phyloP scores from a whole-genome alignment of 2,113 vertebrate species.

The Oryzias celebensis region DNA sequence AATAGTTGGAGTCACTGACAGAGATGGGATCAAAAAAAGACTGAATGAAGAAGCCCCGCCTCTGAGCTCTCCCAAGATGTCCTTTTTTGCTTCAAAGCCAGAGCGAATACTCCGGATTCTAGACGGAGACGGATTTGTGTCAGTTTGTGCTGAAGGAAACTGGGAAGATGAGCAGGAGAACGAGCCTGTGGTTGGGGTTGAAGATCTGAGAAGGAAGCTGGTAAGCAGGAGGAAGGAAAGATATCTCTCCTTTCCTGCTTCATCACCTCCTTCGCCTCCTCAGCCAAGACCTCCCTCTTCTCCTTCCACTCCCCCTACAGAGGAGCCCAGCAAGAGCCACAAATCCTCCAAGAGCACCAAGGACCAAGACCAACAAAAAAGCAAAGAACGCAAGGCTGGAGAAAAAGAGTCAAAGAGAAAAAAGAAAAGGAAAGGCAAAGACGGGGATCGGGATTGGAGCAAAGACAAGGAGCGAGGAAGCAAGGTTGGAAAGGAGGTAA shows the following conservation, averaged over 20 bases:
- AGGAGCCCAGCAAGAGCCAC: conserved; percentile 50
- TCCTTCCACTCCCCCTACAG: conserved; percentile 30
- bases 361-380: conserved; percentile 65
- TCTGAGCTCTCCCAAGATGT: conserved; percentile 50
- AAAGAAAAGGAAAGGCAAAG: conserved; percentile 63
- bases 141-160: conserved; percentile 74
- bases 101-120: conserved; percentile 80
- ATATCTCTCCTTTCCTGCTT: conserved; percentile 73
- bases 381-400: conserved; percentile 63
- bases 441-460: conserved; percentile 41
- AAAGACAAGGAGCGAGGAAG: conserved; percentile 46
- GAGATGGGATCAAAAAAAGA: conserved; percentile 42
- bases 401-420: conserved; percentile 67
- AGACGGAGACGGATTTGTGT: conserved; percentile 85
- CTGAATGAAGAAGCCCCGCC: conserved; percentile 29
- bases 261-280: conserved; percentile 62
- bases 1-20: conserved; percentile 77
- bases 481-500: conserved; percentile 45
- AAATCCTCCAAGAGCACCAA: conserved; percentile 73
- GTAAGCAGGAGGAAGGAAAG: conserved; percentile 84
- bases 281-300: conserved; percentile 21
- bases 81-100: conserved; percentile 70
- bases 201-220: conserved; percentile 86
- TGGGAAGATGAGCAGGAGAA: conserved; percentile 70
- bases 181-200: conserved; percentile 69